Conservation (phyloP, 2,888 invertebrate genomes). For the Archips xylosteana region DNA sequence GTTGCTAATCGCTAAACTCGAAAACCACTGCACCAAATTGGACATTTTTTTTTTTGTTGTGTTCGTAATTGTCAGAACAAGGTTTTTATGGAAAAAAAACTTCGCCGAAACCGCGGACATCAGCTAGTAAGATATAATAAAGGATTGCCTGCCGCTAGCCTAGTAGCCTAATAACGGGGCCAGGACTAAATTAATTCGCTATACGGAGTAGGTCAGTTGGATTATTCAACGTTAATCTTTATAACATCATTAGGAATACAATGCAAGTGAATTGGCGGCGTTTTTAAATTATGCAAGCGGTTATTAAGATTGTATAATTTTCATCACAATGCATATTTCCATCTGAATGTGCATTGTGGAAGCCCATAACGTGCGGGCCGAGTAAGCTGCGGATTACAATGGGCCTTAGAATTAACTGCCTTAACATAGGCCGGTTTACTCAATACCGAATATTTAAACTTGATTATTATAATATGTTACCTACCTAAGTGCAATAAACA, state of each 20-base stretch:
- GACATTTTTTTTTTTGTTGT: too few species aligned
- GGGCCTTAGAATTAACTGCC: slow-evolving; percentile 35
- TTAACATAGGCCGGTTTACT: slow-evolving; percentile 24
- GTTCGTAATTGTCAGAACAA: too few species aligned
- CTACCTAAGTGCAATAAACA: not conserved
- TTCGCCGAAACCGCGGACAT: too few species aligned
- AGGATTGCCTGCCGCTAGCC: not conserved
- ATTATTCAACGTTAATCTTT: not conserved
- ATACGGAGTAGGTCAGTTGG: not conserved
- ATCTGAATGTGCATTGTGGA: slow-evolving; percentile 47
- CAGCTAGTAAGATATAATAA: too few species aligned
- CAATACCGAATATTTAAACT: not conserved
- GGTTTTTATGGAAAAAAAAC: too few species aligned
- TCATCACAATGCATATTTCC: slow-evolving; percentile 33
- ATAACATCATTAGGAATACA: slow-evolving; percentile 9
- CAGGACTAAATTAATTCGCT: not conserved
- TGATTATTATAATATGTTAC: not conserved
- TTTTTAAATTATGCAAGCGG: slow-evolving; percentile 24
- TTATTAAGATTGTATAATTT: slow-evolving; percentile 27
- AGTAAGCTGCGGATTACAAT: slow-evolving; percentile 38
- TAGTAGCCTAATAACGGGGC: not conserved
- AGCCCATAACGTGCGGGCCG: slow-evolving; percentile 36
- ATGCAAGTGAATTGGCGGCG: not conserved
- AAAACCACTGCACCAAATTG: too few species aligned
- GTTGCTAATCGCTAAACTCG: too few species aligned